Percentiles rank a stretch among this genome's conserved stretches.
Evolutionary conservation across 2,797 vertebrate genomes (phyloP).

Genomic region (Peromyscus melanophrys): DNA sequence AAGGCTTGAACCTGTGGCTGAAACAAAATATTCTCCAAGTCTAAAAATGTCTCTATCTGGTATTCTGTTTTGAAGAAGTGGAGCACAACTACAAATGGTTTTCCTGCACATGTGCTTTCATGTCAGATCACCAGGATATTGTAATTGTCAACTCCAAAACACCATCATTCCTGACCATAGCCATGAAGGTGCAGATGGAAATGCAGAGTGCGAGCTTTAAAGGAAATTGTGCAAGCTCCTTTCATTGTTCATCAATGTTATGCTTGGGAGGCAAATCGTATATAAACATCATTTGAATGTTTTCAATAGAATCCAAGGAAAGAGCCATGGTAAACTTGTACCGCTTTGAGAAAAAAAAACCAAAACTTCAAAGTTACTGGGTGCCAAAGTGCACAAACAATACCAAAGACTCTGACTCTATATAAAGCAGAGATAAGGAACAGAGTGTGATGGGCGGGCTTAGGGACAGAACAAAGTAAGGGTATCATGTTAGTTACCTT

Average conservation of each 20-base stretch:
- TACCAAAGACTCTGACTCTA: neutral
- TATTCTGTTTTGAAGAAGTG: constrained; percentile 52
- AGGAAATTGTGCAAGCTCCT: neutral
- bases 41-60: neutral
- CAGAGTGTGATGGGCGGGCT: fast-evolving
- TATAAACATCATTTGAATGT: neutral
- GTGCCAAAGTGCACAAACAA: neutral
- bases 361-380: neutral
- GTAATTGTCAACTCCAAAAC: neutral
- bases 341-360: neutral
- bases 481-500: neutral
- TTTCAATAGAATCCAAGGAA: neutral
- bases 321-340: neutral
- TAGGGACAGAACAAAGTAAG: neutral
- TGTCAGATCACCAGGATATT: neutral
- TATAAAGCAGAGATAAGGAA: neutral
- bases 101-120: neutral
- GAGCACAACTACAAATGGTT: neutral
- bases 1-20: neutral
- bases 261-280: neutral
- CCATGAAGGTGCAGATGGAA: neutral
- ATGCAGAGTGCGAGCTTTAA: neutral
- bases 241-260: neutral
- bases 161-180: neutral
- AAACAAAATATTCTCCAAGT: constrained; percentile 13